Evolutionary conservation across 2,113 vertebrate species (phyloP).

Genomic region (human (Homo sapiens)): GRCh38 chr5:73885001-73885500

Average conservation of each 20-base stretch:
- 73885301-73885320: neutral
- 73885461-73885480: neutral
- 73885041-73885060: neutral
- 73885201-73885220: neutral
- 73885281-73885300: neutral
- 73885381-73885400: neutral
- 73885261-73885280: neutral
- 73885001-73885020: too few species aligned
- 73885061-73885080: neutral
- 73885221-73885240: neutral
- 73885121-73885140: neutral
- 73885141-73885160: neutral
- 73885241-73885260: neutral
- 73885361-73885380: neutral
- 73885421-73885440: neutral
- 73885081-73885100: neutral
- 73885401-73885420: neutral
- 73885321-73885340: neutral
- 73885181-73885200: neutral
- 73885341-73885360: neutral
- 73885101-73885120: constrained; percentile 15
- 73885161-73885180: neutral
- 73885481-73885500: too few species aligned
- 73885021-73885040: neutral
- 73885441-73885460: neutral